Percentiles rank a stretch among this genome's conserved stretches.
These are phyloP conservation scores for Sebastiscus albofasciatus DNA, from an alignment of 2,797 vertebrate genomes.

Conservation along the genomic window DNA sequence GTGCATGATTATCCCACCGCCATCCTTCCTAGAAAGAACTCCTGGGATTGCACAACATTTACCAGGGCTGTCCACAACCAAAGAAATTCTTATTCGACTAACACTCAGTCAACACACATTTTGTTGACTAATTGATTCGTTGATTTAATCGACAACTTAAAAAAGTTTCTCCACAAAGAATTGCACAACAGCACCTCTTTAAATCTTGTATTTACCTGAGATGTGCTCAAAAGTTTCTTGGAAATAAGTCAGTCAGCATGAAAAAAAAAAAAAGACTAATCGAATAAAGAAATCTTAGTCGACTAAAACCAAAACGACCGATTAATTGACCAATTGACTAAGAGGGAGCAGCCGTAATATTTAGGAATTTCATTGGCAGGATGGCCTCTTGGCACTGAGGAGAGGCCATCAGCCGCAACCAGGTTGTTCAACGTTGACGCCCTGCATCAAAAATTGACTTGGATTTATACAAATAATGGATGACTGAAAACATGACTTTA, in stretches of 20 bases:
- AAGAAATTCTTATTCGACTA: background rate
- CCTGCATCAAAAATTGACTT: background rate
- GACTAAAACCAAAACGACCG: too few relatives aligned
- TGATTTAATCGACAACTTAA: background rate
- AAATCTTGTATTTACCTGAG: background rate
- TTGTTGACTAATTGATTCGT: background rate
- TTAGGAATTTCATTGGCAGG: background rate
- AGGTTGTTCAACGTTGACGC: too few relatives aligned
- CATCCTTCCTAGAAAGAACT: background rate
- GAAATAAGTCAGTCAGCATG: background rate
- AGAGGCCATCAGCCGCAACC: background rate
- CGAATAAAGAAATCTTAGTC: background rate
- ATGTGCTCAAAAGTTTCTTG: background rate
- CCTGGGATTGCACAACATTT: background rate
- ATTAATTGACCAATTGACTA: too few relatives aligned
- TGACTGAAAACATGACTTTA: background rate
- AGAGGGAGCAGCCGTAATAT: background rate
- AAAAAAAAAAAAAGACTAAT: too few relatives aligned
- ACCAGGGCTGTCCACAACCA: too few relatives aligned
- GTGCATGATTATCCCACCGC: background rate
- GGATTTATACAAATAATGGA: background rate
- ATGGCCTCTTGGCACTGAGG: too few relatives aligned
- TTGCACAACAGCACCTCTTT: background rate
- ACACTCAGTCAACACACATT: background rate
- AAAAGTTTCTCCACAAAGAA: background rate